A percentile compares a stretch with the other conserved stretches of the same genome.
phyloP scores from a whole-genome alignment of 2,888 invertebrate genomes.

The Metacarcinus magister region DNA sequence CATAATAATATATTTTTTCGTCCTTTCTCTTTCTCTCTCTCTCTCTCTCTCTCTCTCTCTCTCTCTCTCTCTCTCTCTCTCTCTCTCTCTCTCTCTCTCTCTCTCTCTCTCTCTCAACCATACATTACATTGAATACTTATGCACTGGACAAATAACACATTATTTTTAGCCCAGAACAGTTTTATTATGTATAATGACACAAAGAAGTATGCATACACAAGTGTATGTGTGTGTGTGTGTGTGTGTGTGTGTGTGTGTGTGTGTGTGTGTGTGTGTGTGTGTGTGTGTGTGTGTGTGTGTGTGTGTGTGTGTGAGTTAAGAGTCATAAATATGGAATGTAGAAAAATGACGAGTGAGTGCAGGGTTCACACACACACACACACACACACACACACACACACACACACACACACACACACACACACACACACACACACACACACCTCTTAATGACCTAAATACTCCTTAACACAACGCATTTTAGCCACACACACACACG shows the following conservation, averaged over 20 bases:
- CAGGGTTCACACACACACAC: background rate
- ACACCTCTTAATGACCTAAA: no score
- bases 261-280: slow-evolving; percentile 10
- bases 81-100: background rate
- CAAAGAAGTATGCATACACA: background rate
- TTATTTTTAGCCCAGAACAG: no score
- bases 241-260: background rate
- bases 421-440: no score
- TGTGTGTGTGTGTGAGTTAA: no score
- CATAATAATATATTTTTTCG: background rate
- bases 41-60: background rate
- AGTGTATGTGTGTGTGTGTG: background rate
- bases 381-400: slow-evolving; percentile 37
- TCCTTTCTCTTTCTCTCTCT: background rate
- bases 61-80: background rate
- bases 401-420: slow-evolving; percentile 51
- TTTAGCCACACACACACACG: no score
- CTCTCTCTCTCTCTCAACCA: background rate
- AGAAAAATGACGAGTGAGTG: background rate
- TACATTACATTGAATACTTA: no score
- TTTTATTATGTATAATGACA: no score
- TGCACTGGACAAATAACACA: no score
- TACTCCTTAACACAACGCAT: no score
- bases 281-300: slow-evolving; percentile 3
- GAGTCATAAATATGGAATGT: background rate